phyloP scores from a whole-genome alignment of 2,113 vertebrate species.

The Hydrochoerus hydrochaeris region DNA sequence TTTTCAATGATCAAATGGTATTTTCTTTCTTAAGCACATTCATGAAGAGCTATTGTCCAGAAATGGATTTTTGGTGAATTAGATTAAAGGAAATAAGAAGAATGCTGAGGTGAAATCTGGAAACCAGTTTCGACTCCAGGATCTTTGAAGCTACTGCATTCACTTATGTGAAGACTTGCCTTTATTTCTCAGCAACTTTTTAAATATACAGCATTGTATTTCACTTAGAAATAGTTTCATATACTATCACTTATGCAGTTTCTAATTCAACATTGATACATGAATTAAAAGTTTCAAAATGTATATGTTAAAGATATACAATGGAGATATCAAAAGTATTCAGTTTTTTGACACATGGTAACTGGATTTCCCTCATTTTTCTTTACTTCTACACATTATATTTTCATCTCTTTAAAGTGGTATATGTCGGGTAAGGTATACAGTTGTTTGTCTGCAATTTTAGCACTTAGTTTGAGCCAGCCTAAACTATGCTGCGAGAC shows the following conservation, averaged over 20 bases:
- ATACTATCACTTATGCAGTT: not conserved
- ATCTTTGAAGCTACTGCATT: not conserved
- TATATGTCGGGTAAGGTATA: too few species aligned
- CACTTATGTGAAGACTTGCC: not conserved
- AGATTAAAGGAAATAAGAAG: not conserved
- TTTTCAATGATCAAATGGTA: not conserved
- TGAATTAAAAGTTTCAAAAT: not conserved
- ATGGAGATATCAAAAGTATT: not conserved
- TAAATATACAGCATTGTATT: not conserved
- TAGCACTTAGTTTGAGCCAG: too few species aligned
- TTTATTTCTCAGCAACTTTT: not conserved
- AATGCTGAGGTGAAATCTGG: not conserved
- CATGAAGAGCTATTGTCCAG: not conserved
- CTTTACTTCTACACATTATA: not conserved
- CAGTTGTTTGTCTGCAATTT: too few species aligned
- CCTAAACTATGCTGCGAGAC: too few species aligned
- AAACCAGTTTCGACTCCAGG: not conserved
- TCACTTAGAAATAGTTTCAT: not conserved
- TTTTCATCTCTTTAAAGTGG: not conserved
- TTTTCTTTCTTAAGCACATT: not conserved
- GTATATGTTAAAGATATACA: not conserved
- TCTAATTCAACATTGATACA: not conserved
- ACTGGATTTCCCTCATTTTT: not conserved
- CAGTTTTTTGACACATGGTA: not conserved
- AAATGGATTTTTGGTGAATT: not conserved